phyloP scores from a whole-genome alignment of 1,140 invertebrate genomes.

The Hyles euphorbiae region DNA sequence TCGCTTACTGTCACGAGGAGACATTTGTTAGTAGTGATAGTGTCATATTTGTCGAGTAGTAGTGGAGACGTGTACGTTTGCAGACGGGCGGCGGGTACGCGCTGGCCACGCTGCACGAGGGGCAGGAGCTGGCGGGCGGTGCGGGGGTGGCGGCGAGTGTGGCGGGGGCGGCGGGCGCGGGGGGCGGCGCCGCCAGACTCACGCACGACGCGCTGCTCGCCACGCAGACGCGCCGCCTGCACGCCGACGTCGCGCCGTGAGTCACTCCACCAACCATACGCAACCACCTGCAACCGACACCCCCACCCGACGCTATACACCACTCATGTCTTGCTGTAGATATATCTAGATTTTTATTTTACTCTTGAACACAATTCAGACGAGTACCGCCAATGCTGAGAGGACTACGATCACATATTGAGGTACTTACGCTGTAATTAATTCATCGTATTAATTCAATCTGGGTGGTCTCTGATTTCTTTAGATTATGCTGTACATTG shows the following conservation, averaged over 20 bases:
- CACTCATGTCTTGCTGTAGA: no score
- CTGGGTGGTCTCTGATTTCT: background rate
- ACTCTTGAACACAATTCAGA: no score
- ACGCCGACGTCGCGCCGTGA: constrained; percentile 85
- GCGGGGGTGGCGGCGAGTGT: constrained; percentile 25
- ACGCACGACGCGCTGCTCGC: constrained; percentile 86
- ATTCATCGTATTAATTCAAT: no score
- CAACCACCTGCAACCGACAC: background rate
- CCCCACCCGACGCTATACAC: background rate
- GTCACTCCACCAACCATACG: constrained; percentile 36
- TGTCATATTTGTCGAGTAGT: background rate
- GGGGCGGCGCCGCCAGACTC: constrained; percentile 77
- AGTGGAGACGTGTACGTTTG: background rate
- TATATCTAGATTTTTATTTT: no score
- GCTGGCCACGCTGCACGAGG: constrained; percentile 83
- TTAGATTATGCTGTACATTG: background rate
- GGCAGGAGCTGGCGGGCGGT: constrained; percentile 67
- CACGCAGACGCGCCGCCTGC: constrained; percentile 84
- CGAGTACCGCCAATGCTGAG: no score
- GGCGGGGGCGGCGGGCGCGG: constrained; percentile 37
- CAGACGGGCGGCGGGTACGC: constrained; percentile 4
- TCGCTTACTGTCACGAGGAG: no score
- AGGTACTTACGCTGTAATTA: no score
- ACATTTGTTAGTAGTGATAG: no score
- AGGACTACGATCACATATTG: no score